Base-by-base conservation (phyloP, 2,797 vertebrate species). In the Coreius guichenoti region DNA sequence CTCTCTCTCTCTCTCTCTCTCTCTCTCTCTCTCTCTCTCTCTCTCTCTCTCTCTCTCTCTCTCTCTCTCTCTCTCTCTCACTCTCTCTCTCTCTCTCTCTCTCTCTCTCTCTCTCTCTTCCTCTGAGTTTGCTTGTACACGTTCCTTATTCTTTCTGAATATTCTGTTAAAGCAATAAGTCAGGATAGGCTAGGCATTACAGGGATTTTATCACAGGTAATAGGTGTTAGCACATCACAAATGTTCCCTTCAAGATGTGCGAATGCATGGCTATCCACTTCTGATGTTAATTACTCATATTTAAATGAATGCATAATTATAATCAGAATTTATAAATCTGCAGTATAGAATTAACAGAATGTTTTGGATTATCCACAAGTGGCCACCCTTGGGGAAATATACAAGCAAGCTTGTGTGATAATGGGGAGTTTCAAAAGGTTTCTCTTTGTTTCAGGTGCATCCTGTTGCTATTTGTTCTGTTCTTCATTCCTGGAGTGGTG, bases 401-500 rank as follows among this genome's bases (percentile, higher is more conserved):
- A 54, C 6, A 54, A 8, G 19, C 51, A 21, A 31, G 6, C 61
- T 17, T 65, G 26, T 31, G 29, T 31, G 3, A 31, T 65, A 16
- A 31, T 31, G 26, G 26, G 5, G 9, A 33, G 12, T 76, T 75
- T 75, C 47, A 75, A 75, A 65, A 31, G 16, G 7, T 74, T 13
- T 45, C 13, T n/a, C 36, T 31, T 26, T 1, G 86, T 39, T 87
- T 86, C 88, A 99, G 98, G 98, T 98, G 95, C 0, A 93, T 98
- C 23, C 89, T 99, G 89, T 95, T 99, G 67, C 94, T 99, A 31
- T 94, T 97, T 45, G 85, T 96, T 51, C 93, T 99, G 69, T 99
- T 99, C 89, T 96, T 97, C n/a, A 92, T 99, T 86, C 98, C 98
- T 0, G 98, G 98, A 0, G 92, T 98, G 89, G 96, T 99, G 89